phyloP scores from a whole-genome alignment of 2,888 invertebrate species.

The Melipona beecheii region DNA sequence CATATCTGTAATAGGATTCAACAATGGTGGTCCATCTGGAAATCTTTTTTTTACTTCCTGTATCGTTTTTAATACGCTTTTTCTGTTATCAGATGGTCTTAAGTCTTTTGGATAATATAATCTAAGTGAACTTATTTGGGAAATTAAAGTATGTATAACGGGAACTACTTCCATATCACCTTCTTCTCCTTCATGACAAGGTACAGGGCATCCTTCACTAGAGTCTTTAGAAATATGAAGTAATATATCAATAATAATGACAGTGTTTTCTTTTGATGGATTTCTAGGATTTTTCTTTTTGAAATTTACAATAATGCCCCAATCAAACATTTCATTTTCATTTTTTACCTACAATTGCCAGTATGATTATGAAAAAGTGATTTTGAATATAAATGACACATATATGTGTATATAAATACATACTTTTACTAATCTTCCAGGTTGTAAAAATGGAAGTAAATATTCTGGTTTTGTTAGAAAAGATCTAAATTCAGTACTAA shows the following conservation, averaged over 20 bases:
- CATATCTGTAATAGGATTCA: constrained; percentile 98
- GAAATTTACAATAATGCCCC: constrained; percentile 98
- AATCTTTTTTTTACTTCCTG: constrained; percentile 96
- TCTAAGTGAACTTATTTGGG: constrained; percentile 94
- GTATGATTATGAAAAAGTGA: constrained; percentile 1
- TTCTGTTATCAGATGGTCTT: constrained; percentile 92
- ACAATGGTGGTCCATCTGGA: constrained; percentile 92
- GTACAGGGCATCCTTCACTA: constrained; percentile 87
- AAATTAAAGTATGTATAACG: constrained; percentile 92
- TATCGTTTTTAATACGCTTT: constrained; percentile 93
- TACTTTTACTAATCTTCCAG: constrained; percentile 96
- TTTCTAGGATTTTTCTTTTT: constrained; percentile 88
- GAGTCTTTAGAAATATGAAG: constrained; percentile 90
- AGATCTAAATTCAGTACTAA: constrained; percentile 90
- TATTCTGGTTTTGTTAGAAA: constrained; percentile 95
- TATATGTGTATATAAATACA: constrained; percentile 53
- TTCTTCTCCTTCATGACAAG: constrained; percentile 88
- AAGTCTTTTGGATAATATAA: constrained; percentile 96
- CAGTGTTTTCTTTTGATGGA: constrained; percentile 85
- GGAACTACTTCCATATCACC: constrained; percentile 96
- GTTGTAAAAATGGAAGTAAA: constrained; percentile 96
- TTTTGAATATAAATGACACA: constrained; percentile 10
- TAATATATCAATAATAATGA: constrained; percentile 93
- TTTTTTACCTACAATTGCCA: constrained; percentile 88
- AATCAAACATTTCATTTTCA: constrained; percentile 95